A percentile compares a stretch with the other conserved stretches of the same genome.
Evolutionary conservation across 2,797 vertebrate genomes (phyloP).

Genomic region (Leucoraja ocellata): DNA sequence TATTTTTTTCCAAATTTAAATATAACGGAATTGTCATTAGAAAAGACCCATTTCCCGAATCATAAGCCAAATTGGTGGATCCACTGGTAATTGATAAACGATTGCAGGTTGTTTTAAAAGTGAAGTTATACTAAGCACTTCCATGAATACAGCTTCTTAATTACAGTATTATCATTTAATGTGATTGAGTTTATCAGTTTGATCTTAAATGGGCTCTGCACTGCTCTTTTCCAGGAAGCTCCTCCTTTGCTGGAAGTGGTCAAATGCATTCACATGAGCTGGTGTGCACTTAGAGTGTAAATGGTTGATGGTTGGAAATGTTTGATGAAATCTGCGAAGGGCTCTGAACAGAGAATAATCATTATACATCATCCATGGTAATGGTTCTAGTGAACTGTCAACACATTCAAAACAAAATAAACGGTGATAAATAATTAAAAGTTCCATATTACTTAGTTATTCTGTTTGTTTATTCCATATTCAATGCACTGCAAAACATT

Average conservation of each 20-base stretch:
- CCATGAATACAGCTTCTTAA: neutral
- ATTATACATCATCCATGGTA: neutral
- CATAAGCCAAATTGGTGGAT: neutral
- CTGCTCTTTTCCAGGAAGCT: neutral
- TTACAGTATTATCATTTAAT: neutral
- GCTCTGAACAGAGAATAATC: neutral
- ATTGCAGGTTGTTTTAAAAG: neutral
- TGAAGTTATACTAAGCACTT: neutral
- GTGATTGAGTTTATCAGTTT: neutral
- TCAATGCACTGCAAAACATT: too few species aligned
- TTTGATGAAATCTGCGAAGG: neutral
- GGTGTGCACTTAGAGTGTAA: neutral
- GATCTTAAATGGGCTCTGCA: slow-evolving; percentile 19
- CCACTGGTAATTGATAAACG: neutral
- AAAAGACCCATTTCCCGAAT: neutral
- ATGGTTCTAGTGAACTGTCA: neutral
- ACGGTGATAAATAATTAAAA: neutral
- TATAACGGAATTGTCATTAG: neutral
- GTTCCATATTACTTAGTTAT: neutral
- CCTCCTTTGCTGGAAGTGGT: slow-evolving; percentile 30
- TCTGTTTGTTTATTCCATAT: neutral
- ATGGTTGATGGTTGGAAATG: neutral
- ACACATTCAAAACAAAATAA: neutral
- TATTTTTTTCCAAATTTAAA: neutral
- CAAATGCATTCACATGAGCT: neutral